Evolutionary conservation across 2,113 vertebrate species (phyloP).

Genomic region (Lepus europaeus): DNA sequence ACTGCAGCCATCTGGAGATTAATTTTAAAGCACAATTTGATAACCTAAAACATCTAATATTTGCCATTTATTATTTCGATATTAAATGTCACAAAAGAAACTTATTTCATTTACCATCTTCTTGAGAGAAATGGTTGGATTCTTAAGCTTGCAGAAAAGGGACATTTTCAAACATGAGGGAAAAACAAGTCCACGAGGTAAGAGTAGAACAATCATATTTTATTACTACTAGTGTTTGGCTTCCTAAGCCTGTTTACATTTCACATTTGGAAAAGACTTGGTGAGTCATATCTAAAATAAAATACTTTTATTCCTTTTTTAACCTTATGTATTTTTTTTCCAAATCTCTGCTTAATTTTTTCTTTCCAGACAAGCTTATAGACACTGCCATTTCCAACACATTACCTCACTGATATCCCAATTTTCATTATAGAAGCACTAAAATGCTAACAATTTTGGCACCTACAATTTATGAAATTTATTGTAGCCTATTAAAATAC

Average conservation of each 20-base stretch:
- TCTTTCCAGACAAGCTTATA: neutral
- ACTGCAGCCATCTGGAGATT: neutral
- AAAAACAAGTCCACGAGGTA: neutral
- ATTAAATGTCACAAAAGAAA: constrained; percentile 2
- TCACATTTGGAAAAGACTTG: constrained; percentile 28
- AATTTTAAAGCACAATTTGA: constrained; percentile 24
- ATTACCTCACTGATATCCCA: neutral
- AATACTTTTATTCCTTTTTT: constrained; percentile 3
- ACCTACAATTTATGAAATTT: neutral
- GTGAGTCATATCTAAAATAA: constrained; percentile 21
- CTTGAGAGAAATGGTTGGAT: neutral
- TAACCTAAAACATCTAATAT: neutral
- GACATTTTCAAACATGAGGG: neutral
- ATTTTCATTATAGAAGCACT: constrained; percentile 31
- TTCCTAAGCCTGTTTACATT: constrained; percentile 18
- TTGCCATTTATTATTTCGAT: neutral
- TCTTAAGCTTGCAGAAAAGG: neutral
- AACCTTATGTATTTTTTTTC: neutral
- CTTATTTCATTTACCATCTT: neutral
- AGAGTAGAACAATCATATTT: neutral
- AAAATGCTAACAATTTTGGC: neutral
- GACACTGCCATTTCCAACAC: neutral
- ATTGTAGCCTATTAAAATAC: neutral
- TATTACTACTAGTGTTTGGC: neutral
- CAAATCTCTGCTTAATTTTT: neutral